Evolutionary conservation across 2,888 invertebrate species (phyloP), one percentile per base, ranked within the genome.

Genomic region (Altica lythri): DNA sequence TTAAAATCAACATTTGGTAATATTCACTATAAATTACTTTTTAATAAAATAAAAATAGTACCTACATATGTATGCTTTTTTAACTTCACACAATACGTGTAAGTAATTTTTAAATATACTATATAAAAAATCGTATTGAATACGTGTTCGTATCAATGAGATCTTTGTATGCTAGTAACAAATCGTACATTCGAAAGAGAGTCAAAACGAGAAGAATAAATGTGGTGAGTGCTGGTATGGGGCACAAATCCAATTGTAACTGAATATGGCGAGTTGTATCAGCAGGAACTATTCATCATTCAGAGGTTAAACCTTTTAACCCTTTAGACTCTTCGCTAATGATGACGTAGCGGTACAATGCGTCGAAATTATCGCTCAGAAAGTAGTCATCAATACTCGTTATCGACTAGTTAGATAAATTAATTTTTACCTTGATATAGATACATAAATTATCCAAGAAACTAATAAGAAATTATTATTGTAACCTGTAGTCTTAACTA

Each of bases 231-330:
- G 32, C 47, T 34, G 32, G 59, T 47, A 56, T 59, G 55, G 53
- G 54, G 60, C 43, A 57, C 48, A 46, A 55, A 53, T 27, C 45
- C 57, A 60, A 60, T 60, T 55, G 60, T 55, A 55, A 55, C 38
- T 37, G 50, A 53, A 55, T 57, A 52, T 52, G 54, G 57, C 52
- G 49, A 57, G 55, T 52, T 35, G 45, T 48, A 53, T 47, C 49
- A 49, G 52, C 45, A 52, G 53, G 52, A 55, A 59, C 57, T 51
- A 66, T 68, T 64, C 64, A 70, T 69, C 67, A 67, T 68, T 57
- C 35, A 54, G 53, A 68, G 72, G 71, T 70, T 67, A 69, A 71
- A 68, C 65, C 67, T 68, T 69, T 72, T 72, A 70, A 72, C 72
- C 60, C 60, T 38, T 25, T 48, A 60, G 64, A 70, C 69, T 70